phyloP scores from a whole-genome alignment of 2,113 vertebrate species.

The Poeciliopsis turrubarensis region DNA sequence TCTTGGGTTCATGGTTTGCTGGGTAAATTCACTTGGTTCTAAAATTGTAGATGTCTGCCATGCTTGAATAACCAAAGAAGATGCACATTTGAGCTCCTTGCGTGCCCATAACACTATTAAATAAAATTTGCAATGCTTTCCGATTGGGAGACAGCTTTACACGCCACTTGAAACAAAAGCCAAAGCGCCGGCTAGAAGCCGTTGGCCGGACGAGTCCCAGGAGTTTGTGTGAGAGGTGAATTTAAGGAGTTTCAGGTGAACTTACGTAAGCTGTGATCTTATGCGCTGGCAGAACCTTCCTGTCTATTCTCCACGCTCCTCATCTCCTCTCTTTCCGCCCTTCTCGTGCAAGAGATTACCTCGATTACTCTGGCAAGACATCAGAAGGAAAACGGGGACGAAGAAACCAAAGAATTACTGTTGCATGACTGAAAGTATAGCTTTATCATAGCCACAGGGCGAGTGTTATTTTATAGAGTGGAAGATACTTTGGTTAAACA shows the following conservation, averaged over 20 bases:
- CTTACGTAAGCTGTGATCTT: conserved; percentile 61
- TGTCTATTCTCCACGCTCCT: conserved; percentile 44
- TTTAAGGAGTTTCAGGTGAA: conserved; percentile 48
- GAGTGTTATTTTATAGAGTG: conserved; percentile 23
- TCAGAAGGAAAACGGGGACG: conserved; percentile 57
- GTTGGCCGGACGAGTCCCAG: conserved; percentile 7
- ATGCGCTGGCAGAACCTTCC: conserved; percentile 52
- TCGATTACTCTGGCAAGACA: conserved; percentile 68
- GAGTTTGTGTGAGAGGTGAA: conserved; percentile 31
- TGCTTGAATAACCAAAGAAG: background rate
- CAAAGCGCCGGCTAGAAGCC: background rate
- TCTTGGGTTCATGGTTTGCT: background rate
- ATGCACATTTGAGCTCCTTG: background rate
- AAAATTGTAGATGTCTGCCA: background rate
- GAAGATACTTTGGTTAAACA: conserved; percentile 52
- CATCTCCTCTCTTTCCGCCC: conserved; percentile 44
- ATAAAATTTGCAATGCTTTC: conserved; percentile 11
- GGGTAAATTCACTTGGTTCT: background rate
- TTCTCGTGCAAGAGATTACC: conserved; percentile 65
- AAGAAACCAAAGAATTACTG: conserved; percentile 52
- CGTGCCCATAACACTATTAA: background rate
- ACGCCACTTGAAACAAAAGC: conserved; percentile 31
- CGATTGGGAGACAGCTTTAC: conserved; percentile 21
- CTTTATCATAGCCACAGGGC: conserved; percentile 48
- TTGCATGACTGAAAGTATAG: conserved; percentile 57